Evolutionary conservation across 2,888 invertebrate genomes (phyloP).

Genomic region (Drosophila monieri): DNA sequence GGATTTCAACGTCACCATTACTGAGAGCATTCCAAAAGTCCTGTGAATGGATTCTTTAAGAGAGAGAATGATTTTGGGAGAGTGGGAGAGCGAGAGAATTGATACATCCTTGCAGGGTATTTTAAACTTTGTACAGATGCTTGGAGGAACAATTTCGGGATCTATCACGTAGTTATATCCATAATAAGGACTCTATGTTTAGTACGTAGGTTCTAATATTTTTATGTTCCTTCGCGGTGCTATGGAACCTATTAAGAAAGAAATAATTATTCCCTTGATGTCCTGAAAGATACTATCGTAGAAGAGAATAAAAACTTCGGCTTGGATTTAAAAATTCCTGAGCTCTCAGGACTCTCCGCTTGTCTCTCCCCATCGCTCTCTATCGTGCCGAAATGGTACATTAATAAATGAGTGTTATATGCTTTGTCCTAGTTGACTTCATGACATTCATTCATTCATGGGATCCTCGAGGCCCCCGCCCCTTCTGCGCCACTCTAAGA

Average conservation of each 20-base stretch:
- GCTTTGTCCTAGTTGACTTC: conserved; percentile 79
- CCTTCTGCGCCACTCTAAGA: conserved; percentile 33
- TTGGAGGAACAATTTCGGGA: not conserved
- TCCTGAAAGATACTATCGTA: conserved; percentile 45
- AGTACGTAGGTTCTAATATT: too few species aligned
- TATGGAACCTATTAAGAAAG: too few species aligned
- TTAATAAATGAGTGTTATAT: conserved; percentile 78
- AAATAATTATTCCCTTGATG: not conserved
- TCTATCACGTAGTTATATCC: not conserved
- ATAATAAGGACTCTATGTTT: too few species aligned
- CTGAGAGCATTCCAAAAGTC: conserved; percentile 18
- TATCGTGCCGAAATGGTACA: conserved; percentile 67
- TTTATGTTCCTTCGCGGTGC: not conserved
- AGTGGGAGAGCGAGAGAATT: conserved; percentile 3
- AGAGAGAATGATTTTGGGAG: conserved; percentile 8
- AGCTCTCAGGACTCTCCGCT: conserved; percentile 19
- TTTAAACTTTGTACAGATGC: not conserved
- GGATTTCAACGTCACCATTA: conserved; percentile 73
- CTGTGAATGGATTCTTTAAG: not conserved
- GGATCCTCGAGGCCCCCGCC: conserved; percentile 35
- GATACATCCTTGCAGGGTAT: not conserved
- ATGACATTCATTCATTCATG: conserved; percentile 79
- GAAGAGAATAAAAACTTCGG: conserved; percentile 42
- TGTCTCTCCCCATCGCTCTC: conserved; percentile 40
- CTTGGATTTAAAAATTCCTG: not conserved